phyloP scores from a whole-genome alignment of 2,888 invertebrate species.

The Spatulosminthurus flaviceps region DNA sequence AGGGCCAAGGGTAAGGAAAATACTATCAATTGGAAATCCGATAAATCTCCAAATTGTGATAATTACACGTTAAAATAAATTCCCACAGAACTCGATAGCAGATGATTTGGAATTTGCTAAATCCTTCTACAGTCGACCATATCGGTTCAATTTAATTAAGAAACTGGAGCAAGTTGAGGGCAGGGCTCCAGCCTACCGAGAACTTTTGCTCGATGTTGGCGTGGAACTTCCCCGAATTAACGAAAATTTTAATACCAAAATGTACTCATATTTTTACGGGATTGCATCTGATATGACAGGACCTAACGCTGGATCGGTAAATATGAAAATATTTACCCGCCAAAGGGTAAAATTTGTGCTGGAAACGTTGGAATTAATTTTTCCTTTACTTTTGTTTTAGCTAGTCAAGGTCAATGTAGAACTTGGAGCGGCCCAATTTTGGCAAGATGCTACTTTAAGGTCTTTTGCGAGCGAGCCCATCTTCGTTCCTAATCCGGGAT shows the following conservation, averaged over 20 bases:
- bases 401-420: slow-evolving; percentile 81
- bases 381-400: too few relatives aligned
- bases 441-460: slow-evolving; percentile 74
- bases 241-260: slow-evolving; percentile 70
- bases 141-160: slow-evolving; percentile 74
- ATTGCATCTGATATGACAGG: slow-evolving; percentile 82
- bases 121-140: slow-evolving; percentile 81
- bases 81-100: background rate
- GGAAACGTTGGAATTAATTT: too few relatives aligned
- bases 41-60: background rate
- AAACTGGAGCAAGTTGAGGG: background rate
- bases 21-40: too few relatives aligned
- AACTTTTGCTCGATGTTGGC: slow-evolving; percentile 76
- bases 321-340: too few relatives aligned
- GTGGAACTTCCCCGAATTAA: slow-evolving; percentile 90
- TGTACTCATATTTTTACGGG: slow-evolving; percentile 88
- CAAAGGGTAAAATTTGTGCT: too few relatives aligned
- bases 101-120: slow-evolving; percentile 61
- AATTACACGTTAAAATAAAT: background rate
- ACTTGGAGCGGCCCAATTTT: slow-evolving; percentile 73
- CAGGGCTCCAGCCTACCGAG: slow-evolving; percentile 67
- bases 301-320: slow-evolving; percentile 80
- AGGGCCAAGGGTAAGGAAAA: slow-evolving; percentile 74
- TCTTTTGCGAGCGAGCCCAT: slow-evolving; percentile 88
- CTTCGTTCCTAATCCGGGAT: slow-evolving; percentile 75